A percentile compares a stretch with the other conserved stretches of the same genome.
These are phyloP conservation scores for Pangasius sanitwongsei DNA, from an alignment of 2,797 vertebrate species.

Conservation along the genomic window DNA sequence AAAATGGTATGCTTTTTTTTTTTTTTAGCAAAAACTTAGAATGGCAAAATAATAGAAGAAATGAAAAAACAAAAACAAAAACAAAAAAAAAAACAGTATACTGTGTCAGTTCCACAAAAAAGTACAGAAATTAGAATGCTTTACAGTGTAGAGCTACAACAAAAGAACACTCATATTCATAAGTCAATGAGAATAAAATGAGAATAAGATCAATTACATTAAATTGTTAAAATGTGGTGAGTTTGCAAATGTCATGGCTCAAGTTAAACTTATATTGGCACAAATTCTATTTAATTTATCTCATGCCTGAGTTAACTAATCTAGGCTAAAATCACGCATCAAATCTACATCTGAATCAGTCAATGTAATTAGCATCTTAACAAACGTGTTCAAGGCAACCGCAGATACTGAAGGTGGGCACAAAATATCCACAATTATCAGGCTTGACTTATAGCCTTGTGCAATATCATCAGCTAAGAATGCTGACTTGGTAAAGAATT, in stretches of 20 bases:
- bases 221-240: background rate
- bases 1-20: background rate
- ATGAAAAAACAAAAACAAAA: background rate
- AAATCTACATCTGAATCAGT: background rate
- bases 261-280: background rate
- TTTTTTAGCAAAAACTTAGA: background rate
- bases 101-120: background rate
- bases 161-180: background rate
- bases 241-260: background rate
- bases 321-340: background rate
- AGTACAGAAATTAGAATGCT: background rate
- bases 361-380: background rate
- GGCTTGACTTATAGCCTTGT: background rate
- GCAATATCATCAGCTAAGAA: background rate
- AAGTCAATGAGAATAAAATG: background rate
- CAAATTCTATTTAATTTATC: background rate
- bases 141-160: background rate
- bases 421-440: background rate
- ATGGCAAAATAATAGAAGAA: background rate
- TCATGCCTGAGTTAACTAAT: background rate
- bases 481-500: no score
- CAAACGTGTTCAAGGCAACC: background rate
- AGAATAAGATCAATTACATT: background rate
- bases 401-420: background rate
- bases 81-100: background rate